A percentile compares a stretch with the other conserved stretches of the same genome.
Evolutionary conservation across 2,113 vertebrate species (phyloP).

Genomic region (Aspidoscelis tigris): DNA sequence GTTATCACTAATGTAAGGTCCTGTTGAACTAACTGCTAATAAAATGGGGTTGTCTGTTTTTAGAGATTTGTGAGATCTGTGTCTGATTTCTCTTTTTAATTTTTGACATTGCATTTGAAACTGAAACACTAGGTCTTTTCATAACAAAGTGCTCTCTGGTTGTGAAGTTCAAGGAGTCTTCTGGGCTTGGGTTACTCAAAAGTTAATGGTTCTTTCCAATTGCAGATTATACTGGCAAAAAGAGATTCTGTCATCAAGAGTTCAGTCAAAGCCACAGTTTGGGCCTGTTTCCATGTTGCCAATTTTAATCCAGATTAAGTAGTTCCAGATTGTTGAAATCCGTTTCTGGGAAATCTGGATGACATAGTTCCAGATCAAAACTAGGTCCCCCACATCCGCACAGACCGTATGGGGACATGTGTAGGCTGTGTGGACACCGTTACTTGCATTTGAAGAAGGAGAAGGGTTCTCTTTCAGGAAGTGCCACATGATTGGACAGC

Average conservation of each 20-base stretch:
- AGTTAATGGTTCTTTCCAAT: not conserved
- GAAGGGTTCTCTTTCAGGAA: too few relatives aligned
- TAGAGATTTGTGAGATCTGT: slow-evolving; percentile 49
- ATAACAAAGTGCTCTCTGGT: not conserved
- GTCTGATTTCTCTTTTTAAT: not conserved
- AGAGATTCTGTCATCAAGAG: not conserved
- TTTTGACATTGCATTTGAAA: slow-evolving; percentile 3
- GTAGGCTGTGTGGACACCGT: too few relatives aligned
- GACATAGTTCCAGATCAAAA: too few relatives aligned
- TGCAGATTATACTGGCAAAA: not conserved
- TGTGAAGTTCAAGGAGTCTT: not conserved
- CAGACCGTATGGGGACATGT: too few relatives aligned
- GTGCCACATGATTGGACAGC: too few relatives aligned
- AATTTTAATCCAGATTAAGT: too few relatives aligned
- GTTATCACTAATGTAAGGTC: slow-evolving; percentile 61
- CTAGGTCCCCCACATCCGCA: too few relatives aligned
- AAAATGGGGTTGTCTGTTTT: slow-evolving; percentile 78
- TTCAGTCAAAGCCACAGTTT: not conserved
- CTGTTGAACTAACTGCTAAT: slow-evolving; percentile 76
- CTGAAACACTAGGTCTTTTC: not conserved
- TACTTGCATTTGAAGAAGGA: too few relatives aligned
- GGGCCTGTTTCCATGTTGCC: too few relatives aligned
- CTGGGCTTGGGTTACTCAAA: not conserved
- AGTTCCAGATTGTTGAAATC: too few relatives aligned
- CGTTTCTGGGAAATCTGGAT: too few relatives aligned